Base-by-base conservation (phyloP, 2,113 vertebrate genomes). In the Arizona elegans region DNA sequence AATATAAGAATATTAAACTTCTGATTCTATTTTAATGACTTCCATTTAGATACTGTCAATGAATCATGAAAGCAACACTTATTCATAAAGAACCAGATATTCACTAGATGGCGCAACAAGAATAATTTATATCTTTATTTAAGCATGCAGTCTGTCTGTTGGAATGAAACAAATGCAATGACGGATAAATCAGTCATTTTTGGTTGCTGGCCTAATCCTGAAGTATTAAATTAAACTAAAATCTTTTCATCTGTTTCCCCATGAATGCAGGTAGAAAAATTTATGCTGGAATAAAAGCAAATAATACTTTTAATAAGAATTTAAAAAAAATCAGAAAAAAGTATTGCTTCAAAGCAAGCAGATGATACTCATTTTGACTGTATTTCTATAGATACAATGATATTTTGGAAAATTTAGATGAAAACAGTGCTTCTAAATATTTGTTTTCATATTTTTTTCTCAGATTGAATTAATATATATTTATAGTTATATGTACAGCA, bases 101-200 rank as follows among this genome's bases (percentile, higher is more conserved):
- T 94, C 97, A 70, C 97, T 97, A 97, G 97, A 93, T 97, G 97
- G 97, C 96, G 96, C 96, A 96, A 94, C 53, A 95, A 96, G 96
- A 97, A 96, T 96, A 96, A 97, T 93, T 95, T 96, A 96, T 96
- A 95, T 96, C 90, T 43, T 52, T 55, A 50, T 47, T 93, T 90
- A 92, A 93, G 47, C 62, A 90, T 92, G 50, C 26, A 38, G 90
- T 86, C 70, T 92, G 92, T 58, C 93, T 94, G 88, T 33, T 59
- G 96, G 96, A 96, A 96, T 97, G 96, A 92, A 95, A 94, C 56
- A 93, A 91, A 89, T 26, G 52, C 87, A 65, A 91, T 75, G 65
- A 95, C 88, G 93, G 70, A 95, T 92, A 90, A 92, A 86, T 88
- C 56, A 93, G 2, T 90, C 47, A 92, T 26, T 38, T 87, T 23